phyloP scores from a whole-genome alignment of 2,888 invertebrate genomes.

The Xylophagus ater region DNA sequence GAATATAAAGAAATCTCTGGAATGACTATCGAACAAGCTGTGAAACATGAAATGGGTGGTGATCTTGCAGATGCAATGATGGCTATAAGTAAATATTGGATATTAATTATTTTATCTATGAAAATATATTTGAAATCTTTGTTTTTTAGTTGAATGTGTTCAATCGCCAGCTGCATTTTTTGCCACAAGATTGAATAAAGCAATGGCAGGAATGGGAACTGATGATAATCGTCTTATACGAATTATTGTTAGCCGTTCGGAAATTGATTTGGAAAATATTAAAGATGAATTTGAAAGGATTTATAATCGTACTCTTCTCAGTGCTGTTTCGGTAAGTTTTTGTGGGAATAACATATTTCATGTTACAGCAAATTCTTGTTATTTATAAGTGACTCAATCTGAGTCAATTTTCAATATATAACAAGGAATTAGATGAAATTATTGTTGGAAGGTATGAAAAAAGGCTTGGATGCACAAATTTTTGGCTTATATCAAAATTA shows the following conservation, averaged over 20 bases:
- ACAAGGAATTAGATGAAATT: background rate
- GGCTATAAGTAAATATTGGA: slow-evolving; percentile 46
- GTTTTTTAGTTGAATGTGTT: slow-evolving; percentile 53
- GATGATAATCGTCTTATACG: slow-evolving; percentile 57
- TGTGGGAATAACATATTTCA: slow-evolving; percentile 7
- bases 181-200: slow-evolving; percentile 49
- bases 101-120: background rate
- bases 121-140: background rate
- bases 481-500: too few relatives aligned
- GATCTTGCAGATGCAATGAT: slow-evolving; percentile 56
- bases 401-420: background rate
- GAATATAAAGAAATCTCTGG: slow-evolving; percentile 59
- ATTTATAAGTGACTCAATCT: too few relatives aligned
- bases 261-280: slow-evolving; percentile 56
- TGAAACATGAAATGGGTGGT: slow-evolving; percentile 52
- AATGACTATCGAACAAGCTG: slow-evolving; percentile 56
- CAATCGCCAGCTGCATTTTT: slow-evolving; percentile 53
- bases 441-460: background rate
- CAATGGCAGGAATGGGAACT: slow-evolving; percentile 58
- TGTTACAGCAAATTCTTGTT: too few relatives aligned
- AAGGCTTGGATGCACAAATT: too few relatives aligned
- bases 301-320: slow-evolving; percentile 53
- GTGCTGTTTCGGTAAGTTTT: slow-evolving; percentile 46
- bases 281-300: slow-evolving; percentile 55
- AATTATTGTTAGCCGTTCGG: slow-evolving; percentile 53